Conservation (phyloP, 2,888 invertebrate genomes). For the Synergus laeviventris region DNA sequence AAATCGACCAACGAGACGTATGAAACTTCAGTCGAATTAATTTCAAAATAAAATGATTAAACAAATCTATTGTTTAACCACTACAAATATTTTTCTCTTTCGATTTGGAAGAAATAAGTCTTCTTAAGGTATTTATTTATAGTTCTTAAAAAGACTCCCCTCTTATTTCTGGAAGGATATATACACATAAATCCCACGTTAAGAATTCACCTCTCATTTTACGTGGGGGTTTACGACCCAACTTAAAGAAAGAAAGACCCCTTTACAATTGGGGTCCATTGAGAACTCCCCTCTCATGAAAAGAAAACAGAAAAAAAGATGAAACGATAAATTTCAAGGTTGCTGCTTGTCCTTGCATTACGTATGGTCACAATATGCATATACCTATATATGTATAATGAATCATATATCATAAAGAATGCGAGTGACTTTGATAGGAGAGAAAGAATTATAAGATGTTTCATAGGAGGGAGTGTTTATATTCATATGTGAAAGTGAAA, state of each 20-base stretch:
- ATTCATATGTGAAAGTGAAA: constrained; percentile 2
- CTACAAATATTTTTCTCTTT: not conserved
- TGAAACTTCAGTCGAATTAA: too few relatives aligned
- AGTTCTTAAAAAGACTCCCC: not conserved
- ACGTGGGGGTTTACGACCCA: not conserved
- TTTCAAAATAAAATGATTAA: too few relatives aligned
- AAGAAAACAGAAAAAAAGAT: not conserved
- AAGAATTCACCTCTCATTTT: constrained; percentile 5
- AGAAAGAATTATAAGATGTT: not conserved
- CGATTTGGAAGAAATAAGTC: not conserved
- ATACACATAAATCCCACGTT: constrained; percentile 20
- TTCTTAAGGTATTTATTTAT: not conserved
- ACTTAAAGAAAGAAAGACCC: not conserved
- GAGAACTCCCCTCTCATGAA: constrained; percentile 4
- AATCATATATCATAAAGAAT: not conserved
- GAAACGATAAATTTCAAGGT: constrained; percentile 25
- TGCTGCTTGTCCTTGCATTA: constrained; percentile 7
- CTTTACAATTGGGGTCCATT: constrained; percentile 16
- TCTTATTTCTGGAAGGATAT: constrained; percentile 12
- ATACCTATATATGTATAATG: not conserved
- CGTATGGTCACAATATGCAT: not conserved
- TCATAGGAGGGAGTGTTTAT: not conserved
- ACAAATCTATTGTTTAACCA: too few relatives aligned
- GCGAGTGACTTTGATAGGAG: not conserved
- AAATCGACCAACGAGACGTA: too few relatives aligned